Evolutionary conservation across 2,113 vertebrate species (phyloP).

Genomic region (Melozone crissalis): DNA sequence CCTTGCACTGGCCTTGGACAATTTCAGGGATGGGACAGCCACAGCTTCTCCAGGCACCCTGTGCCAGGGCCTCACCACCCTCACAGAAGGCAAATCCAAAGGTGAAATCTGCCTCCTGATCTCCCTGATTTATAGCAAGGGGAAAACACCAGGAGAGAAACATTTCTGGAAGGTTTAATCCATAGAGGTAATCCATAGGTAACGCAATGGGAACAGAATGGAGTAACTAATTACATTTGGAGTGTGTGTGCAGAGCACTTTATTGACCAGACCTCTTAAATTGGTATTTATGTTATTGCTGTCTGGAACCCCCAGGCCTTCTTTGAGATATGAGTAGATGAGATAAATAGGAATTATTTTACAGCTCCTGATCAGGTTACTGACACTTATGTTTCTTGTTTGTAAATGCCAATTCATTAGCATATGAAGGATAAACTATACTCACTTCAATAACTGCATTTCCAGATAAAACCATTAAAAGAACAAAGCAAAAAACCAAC

Average conservation of each 20-base stretch:
- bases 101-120: not conserved
- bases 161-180: constrained; percentile 34
- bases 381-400: constrained; percentile 45
- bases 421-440: constrained; percentile 32
- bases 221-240: constrained; percentile 57
- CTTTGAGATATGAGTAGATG: constrained; percentile 34
- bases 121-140: not conserved
- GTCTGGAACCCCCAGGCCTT: constrained; percentile 21
- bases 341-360: constrained; percentile 64
- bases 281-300: constrained; percentile 58
- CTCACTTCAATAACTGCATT: constrained; percentile 1
- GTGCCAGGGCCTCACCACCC: not conserved
- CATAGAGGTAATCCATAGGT: constrained; percentile 42
- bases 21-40: not conserved
- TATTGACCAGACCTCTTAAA: constrained; percentile 55
- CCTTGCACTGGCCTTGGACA: not conserved
- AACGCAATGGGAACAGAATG: not conserved
- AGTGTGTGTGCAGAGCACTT: not conserved
- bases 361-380: constrained; percentile 39
- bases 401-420: constrained; percentile 60
- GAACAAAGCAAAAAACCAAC: not conserved
- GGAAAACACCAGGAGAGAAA: not conserved
- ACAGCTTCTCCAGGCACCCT: not conserved
- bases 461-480: constrained; percentile 9
- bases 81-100: not conserved